Conservation (phyloP, 1,140 invertebrate species). For the Aplysia californica region DNA sequence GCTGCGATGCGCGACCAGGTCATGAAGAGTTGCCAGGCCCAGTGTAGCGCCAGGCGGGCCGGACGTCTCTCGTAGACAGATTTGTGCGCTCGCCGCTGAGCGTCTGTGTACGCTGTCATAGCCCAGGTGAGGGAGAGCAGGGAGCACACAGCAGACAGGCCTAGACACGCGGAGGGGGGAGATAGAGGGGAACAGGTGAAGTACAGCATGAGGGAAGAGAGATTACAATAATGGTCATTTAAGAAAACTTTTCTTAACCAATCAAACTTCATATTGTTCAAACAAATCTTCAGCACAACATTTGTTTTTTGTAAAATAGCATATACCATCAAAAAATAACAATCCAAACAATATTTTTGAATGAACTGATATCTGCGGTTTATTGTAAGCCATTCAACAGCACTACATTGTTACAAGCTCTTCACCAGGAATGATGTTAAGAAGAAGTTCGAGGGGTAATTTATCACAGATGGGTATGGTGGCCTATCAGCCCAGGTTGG, state of each 20-base stretch:
- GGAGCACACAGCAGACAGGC: slow-evolving; percentile 71
- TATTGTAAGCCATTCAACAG: no score
- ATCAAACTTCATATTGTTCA: no score
- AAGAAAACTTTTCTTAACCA: background rate
- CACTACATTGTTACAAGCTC: no score
- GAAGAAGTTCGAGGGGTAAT: no score
- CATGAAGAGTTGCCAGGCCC: slow-evolving; percentile 76
- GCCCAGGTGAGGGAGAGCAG: slow-evolving; percentile 87
- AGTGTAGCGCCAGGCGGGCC: slow-evolving; percentile 69
- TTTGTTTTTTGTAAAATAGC: no score
- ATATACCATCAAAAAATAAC: no score
- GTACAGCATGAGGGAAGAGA: background rate
- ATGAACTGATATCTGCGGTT: no score
- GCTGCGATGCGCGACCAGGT: slow-evolving; percentile 75
- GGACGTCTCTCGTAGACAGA: slow-evolving; percentile 76
- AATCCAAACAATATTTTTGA: no score
- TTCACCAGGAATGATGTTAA: no score
- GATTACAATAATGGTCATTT: background rate
- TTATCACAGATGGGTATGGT: no score
- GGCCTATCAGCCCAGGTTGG: no score
- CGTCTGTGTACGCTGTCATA: slow-evolving; percentile 84
- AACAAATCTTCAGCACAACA: no score
- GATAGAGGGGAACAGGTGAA: background rate
- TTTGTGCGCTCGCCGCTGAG: slow-evolving; percentile 75
- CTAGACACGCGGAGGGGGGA: slow-evolving; percentile 46